Evolutionary conservation across 2,888 invertebrate genomes (phyloP).

Genomic region (Ormyrus thymus): DNA sequence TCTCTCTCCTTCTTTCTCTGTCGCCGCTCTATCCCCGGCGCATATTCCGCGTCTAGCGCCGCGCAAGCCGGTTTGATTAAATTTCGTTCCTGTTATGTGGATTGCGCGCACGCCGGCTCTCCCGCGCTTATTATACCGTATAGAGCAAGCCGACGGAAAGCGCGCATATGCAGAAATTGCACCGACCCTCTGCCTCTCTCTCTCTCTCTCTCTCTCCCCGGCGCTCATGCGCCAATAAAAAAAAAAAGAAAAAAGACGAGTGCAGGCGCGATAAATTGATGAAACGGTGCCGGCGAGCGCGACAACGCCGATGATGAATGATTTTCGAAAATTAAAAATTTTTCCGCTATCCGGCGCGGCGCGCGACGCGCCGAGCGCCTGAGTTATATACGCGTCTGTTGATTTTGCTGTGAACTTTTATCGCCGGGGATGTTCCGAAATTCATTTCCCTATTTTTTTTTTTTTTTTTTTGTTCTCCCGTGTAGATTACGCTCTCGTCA

Average conservation of each 20-base stretch:
- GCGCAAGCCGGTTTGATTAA: slow-evolving; percentile 67
- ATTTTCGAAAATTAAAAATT: slow-evolving; percentile 54
- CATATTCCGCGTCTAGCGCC: slow-evolving; percentile 65
- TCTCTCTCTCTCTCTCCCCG: slow-evolving; percentile 3
- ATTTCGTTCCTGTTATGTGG: slow-evolving; percentile 66
- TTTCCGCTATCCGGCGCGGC: slow-evolving; percentile 6
- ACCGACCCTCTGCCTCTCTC: slow-evolving; percentile 19
- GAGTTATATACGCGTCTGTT: slow-evolving; percentile 43
- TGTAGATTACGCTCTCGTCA: not conserved
- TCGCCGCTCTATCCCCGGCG: slow-evolving; percentile 56
- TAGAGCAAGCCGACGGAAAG: not conserved
- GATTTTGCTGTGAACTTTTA: slow-evolving; percentile 34
- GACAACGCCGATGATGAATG: slow-evolving; percentile 51
- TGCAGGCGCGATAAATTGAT: slow-evolving; percentile 49
- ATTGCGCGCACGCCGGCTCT: slow-evolving; percentile 51
- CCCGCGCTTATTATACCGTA: slow-evolving; percentile 34
- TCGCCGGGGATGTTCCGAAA: slow-evolving; percentile 12
- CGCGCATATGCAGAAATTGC: slow-evolving; percentile 34
- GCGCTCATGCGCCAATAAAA: slow-evolving; percentile 41
- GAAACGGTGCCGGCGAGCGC: slow-evolving; percentile 33
- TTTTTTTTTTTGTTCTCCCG: no score
- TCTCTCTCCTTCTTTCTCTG: slow-evolving; percentile 49
- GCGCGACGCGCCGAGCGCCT: not conserved
- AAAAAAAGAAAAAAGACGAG: slow-evolving; percentile 18
- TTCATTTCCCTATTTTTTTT: not conserved